Evolutionary conservation across 2,888 invertebrate genomes (phyloP), one percentile per base, ranked within the genome.

Genomic region (Drosophila greeni): DNA sequence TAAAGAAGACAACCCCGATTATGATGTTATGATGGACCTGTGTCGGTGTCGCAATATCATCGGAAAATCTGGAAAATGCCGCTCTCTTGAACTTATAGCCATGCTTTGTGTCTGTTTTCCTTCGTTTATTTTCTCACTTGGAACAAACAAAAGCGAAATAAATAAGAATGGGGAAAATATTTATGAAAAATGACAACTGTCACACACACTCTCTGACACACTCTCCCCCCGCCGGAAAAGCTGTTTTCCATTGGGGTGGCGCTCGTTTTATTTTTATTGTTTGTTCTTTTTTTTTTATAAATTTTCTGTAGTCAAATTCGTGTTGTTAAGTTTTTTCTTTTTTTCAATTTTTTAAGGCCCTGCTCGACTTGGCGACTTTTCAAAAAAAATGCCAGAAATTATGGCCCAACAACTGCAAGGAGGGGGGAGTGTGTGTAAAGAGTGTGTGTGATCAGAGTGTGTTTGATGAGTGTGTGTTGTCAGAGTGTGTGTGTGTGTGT

Each of bases 341-440:
- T 2, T 0, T 29, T 12, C n/a, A n/a, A n/a, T 66, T 53, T 31
- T 48, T 39, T 37, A 5, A 61, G 68, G 66, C 69, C 65, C 67
- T 78, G 75, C 70, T 72, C 78, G 84, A 77, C 76, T 80, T 81
- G 84, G 82, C 82, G 74, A 67, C 74, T 82, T 83, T 81, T 80
- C 80, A 75, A 78, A 12, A 76, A 76, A 78, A 71, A 67, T 74
- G 70, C 66, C 45, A n/a, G 51, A 76, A 80, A 84, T 82, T 78
- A 84, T 84, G 76, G 70, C 53, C 65, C 71, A 80, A 76, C 80
- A 80, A 80, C 80, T 80, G 82, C 65, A 57, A 26, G 18, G 16
- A 31, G 16, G 8, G 12, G 39, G n/a, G n/a, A 39, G 47, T 14
- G 39, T 23, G 40, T 33, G 20, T 5, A 24, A 5, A 9, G 0